Conservation (phyloP, 2,113 vertebrate species). For the Saimiri boliviensis region DNA sequence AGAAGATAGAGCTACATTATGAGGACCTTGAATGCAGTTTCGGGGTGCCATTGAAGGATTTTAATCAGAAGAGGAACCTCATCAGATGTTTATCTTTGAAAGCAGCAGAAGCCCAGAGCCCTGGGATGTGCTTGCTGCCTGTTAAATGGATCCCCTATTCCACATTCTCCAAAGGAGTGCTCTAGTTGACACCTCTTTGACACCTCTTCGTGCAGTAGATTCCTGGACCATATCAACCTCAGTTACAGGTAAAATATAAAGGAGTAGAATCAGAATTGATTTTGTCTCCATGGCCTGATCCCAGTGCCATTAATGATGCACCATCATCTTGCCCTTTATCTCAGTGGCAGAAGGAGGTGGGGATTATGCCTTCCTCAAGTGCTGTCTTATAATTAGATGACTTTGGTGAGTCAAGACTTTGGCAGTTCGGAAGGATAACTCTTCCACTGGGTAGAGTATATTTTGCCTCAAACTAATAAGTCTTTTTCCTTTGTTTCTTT, state of each 20-base stretch:
- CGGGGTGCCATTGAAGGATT: background rate
- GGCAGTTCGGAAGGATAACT: background rate
- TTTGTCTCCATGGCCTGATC: background rate
- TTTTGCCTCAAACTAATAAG: slow-evolving; percentile 27
- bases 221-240: background rate
- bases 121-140: background rate
- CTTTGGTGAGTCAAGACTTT: background rate
- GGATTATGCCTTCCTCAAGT: background rate
- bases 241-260: background rate
- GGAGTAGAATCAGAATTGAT: background rate
- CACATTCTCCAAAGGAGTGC: background rate
- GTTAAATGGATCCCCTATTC: background rate
- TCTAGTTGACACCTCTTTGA: background rate
- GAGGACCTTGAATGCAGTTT: background rate
- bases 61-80: background rate
- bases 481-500: slow-evolving; percentile 59
- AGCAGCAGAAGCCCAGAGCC: background rate
- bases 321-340: background rate
- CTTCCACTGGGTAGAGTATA: background rate
- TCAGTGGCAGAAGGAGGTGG: background rate
- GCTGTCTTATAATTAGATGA: no score
- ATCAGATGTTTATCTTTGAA: background rate
- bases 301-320: background rate
- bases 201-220: background rate
- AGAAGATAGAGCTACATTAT: background rate